These are phyloP conservation scores for Tympanuchus pallidicinctus DNA, from an alignment of 2,113 vertebrate genomes.

Conservation along the genomic window DNA sequence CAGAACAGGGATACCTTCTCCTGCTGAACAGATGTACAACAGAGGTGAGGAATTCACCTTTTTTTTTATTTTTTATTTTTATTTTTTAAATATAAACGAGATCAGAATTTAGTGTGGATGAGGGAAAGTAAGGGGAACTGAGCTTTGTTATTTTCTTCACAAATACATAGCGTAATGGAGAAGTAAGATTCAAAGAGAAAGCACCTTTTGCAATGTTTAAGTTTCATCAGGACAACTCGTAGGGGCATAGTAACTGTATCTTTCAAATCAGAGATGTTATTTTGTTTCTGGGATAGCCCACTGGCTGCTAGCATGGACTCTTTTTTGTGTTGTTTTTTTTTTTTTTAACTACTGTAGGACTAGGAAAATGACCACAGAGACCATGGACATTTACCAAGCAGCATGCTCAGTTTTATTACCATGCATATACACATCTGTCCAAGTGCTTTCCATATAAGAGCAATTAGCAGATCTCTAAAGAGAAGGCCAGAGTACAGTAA, in stretches of 20 bases:
- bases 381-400: not conserved
- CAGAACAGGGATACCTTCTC: not conserved
- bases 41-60: not conserved
- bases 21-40: not conserved
- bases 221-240: not conserved
- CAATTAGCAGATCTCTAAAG: not conserved
- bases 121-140: not conserved
- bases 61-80: no score
- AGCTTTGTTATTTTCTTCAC: not conserved
- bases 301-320: not conserved
- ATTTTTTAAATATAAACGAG: not conserved
- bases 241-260: not conserved
- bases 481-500: not conserved
- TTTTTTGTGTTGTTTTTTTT: not conserved
- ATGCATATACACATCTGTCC: not conserved
- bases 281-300: not conserved
- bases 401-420: not conserved
- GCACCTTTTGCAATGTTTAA: not conserved
- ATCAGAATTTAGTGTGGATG: no score
- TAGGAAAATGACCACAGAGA: not conserved
- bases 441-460: not conserved
- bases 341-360: not conserved
- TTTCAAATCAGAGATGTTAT: accelerated
- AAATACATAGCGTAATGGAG: not conserved
- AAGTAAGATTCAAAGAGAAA: not conserved